Evolutionary conservation across 2,113 vertebrate genomes (phyloP), one percentile per base, ranked within the genome.

Genomic region (Otis tarda): DNA sequence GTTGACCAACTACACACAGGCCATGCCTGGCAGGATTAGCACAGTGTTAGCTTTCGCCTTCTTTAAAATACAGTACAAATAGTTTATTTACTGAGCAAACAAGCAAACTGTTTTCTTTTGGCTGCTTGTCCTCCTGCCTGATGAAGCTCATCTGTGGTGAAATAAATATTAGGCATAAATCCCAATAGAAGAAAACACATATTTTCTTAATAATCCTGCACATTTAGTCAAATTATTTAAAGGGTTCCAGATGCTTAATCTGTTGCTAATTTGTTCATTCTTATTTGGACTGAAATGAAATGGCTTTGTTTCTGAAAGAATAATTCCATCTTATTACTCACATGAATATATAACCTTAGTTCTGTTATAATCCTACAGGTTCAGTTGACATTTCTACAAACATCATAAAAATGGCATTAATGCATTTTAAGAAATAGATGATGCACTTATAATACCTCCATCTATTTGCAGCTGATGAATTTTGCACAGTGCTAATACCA

Each of bases 221-320:
- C 67, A 95, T 96, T 93, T 89, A 64, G 61, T 83, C 1, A 16
- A 92, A 90, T 92, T 93, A 75, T 91, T 89, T 94, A 71, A 96
- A 89, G 70, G 35, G 30, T 95, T 97, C 81, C 96, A 97, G 89
- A 96, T 96, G 92, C 60, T 89, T 96, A 93, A 96, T 95, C 88
- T 95, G 83, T 93, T 92, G 61, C 35, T 96, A 92, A 94, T 97
- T 93, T 92, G 35, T 71, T 93, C 77, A 84, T 53, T 90, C 41
- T 82, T 90, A 75, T 68, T 94, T 96, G 61, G 64, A 49, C 4
- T 55, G 69, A 76, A 89, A 91, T 89, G 41, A 91, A 93, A 90
- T 93, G 55, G 24, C 41, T 95, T 94, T 92, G 57, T 91, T 76
- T 81, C 75, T 91, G 76, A 84, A 89, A 47, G 49, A 94, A 79